Base-by-base conservation (phyloP, 2,113 vertebrate genomes). In the Callospermophilus lateralis region DNA sequence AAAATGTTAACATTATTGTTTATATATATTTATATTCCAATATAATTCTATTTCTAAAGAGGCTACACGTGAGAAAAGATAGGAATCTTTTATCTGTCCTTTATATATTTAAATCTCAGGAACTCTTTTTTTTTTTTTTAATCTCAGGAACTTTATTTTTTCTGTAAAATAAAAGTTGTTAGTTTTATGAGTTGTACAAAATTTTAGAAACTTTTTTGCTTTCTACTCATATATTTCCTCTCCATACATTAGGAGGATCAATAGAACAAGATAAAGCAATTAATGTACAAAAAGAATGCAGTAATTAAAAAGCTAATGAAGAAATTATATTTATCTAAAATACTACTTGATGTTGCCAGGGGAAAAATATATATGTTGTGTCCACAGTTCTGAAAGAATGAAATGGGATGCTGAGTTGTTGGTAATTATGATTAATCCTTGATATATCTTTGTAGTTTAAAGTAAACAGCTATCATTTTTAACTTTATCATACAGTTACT, bases 241-340 rank as follows among this genome's bases (percentile, higher is more conserved):
- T 7, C 55, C 55, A 58, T 24, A 58, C 7, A 58, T 58, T 20
- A 22, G 6, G 20, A 24, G 7, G 55, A 22, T 58, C 55, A 58
- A 97, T 8, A 88, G 3, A 95, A 24, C 15, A 93, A 45, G 84
- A 42, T 1, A 92, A 93, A 9, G 24, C 4, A 61, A 95, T 45
- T 0, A 92, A 19, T 85, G 58, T 86, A 39, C 6, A 95, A 22
- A 28, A 45, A 7, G 55, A 24, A 58, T 58, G 55, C 20, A 22
- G 7, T 58, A 58, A 24, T 58, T 58, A 8, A 58, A 58, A 58
- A 58, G 55, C 0, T 95, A 96, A 85, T 70, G 30, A 79, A 30
- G 8, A 20, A 96, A 97, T 93, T 93, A 48, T 1, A 76, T 28
- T 0, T 42, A 84, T 45, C 63, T 73, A 79, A 94, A 97, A 95